Percentiles rank a stretch among this genome's conserved stretches.
These are phyloP conservation scores for Telmatochromis brichardi DNA, from an alignment of 2,113 vertebrate species.

Conservation along the genomic window DNA sequence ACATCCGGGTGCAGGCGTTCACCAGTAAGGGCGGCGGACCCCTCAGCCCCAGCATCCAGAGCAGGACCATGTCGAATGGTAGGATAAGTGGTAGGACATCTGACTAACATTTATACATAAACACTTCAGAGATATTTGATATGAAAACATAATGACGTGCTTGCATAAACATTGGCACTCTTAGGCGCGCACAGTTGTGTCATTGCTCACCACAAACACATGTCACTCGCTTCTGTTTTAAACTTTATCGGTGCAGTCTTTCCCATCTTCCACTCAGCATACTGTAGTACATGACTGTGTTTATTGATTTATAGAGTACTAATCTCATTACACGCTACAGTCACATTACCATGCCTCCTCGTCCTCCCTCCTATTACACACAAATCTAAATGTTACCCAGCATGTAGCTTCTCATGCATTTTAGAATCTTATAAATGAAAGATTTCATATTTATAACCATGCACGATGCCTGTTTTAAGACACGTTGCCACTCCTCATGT, in stretches of 20 bases:
- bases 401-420: slow-evolving; percentile 4
- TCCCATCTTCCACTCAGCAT: slow-evolving; percentile 2
- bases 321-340: slow-evolving; percentile 58
- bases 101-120: background rate
- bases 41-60: slow-evolving; percentile 97
- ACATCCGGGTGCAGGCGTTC: slow-evolving; percentile 87
- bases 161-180: background rate
- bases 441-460: slow-evolving; percentile 23
- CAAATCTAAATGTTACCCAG: background rate
- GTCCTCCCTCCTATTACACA: slow-evolving; percentile 31
- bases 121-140: background rate
- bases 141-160: background rate
- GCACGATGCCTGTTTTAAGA: slow-evolving; percentile 24
- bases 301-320: slow-evolving; percentile 61
- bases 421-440: slow-evolving; percentile 25
- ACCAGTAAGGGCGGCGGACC: slow-evolving; percentile 89
- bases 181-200: background rate
- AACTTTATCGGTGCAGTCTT: background rate
- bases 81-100: slow-evolving; percentile 66
- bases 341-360: slow-evolving; percentile 45
- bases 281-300: slow-evolving; percentile 1
- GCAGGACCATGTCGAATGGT: slow-evolving; percentile 95
- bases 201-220: background rate
- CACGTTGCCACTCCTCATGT: background rate
- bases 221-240: background rate